Evolutionary conservation across 2,113 vertebrate genomes (phyloP), one percentile per base, ranked within the genome.

Genomic region (Cisticola juncidis): DNA sequence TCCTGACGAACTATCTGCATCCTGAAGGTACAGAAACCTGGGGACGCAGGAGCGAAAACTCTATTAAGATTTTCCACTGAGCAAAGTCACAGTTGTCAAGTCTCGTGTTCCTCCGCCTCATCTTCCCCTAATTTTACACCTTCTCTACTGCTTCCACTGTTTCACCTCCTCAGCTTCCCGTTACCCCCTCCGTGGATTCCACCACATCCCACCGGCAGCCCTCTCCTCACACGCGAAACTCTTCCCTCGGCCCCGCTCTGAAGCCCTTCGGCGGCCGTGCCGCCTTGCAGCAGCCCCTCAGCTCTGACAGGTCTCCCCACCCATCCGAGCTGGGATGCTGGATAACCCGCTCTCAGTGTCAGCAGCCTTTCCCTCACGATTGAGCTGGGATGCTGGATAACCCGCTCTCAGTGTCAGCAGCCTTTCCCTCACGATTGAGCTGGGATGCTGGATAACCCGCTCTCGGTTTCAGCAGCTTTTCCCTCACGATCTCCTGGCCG

Each of bases 211-310:
- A 15, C 3, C 17, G 18, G 7, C 82, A 65, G 45, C 45, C 18
- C 28, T 24, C 54, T 54, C 33, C 50, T 40, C 38, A 3, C 1
- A 47, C 15, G 5, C 3, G 1, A 62, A 61, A n/a, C 35, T 33
- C 51, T 18, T 14, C 22, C 29, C n/a, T 44, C 29, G 2, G 2
- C 18, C 19, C 4, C 5, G 36, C 53, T 28, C 10, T 0, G 1
- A 58, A 70, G 11, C 17, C 42, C 33, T 12, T 29, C 17, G 7
- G 44, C 24, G 38, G 71, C 58, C 4, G 9, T 0, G 24, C 69
- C 20, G 40, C 10, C 74, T 28, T 5, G n/a, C 40, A 25, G 73
- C 57, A 22, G 57, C 70, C 35, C 40, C 23, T 21, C 71, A 9
- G 7, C 25, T 9, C 62, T 2, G 36, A 2, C 20, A 24, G 26